phyloP scores from a whole-genome alignment of 2,797 vertebrate genomes.

The Lagocephalus sceleratus region DNA sequence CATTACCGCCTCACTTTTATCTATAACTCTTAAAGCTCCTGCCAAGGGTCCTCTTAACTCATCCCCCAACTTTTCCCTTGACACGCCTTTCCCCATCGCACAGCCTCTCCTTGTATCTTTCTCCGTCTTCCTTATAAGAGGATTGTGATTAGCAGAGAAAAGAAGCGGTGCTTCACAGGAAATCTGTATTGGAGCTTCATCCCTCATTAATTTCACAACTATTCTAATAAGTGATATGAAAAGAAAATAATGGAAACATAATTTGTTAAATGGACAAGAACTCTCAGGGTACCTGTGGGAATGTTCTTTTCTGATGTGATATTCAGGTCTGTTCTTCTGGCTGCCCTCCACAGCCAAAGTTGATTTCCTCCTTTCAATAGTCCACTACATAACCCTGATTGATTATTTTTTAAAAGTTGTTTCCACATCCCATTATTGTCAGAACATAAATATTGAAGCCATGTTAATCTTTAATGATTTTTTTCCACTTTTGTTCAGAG shows the following conservation, averaged over 20 bases:
- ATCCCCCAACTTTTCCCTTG: conserved; percentile 50
- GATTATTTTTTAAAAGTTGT: too few relatives aligned
- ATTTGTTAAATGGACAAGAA: conserved; percentile 66
- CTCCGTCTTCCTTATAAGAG: conserved; percentile 39
- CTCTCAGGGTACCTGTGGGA: conserved; percentile 50
- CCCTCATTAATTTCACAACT: conserved; percentile 67
- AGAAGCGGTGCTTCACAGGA: conserved; percentile 36
- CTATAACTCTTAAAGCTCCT: conserved; percentile 69
- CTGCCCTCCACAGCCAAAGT: too few relatives aligned
- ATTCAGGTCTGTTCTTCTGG: neutral
- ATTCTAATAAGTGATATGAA: conserved; percentile 70
- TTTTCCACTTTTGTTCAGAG: too few relatives aligned
- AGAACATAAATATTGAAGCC: too few relatives aligned
- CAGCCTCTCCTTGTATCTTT: conserved; percentile 15
- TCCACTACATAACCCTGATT: too few relatives aligned
- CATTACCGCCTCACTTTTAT: conserved; percentile 70
- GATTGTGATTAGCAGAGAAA: conserved; percentile 55
- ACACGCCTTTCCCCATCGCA: conserved; percentile 19
- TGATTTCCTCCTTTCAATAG: too few relatives aligned
- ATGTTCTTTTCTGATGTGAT: conserved; percentile 30
- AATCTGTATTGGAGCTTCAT: conserved; percentile 59
- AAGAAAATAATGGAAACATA: conserved; percentile 69
- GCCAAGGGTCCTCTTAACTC: conserved; percentile 70
- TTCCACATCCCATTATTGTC: too few relatives aligned
- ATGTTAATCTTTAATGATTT: too few relatives aligned